Evolutionary conservation across 2,113 vertebrate genomes (phyloP).

Genomic region (Falco punctatus): DNA sequence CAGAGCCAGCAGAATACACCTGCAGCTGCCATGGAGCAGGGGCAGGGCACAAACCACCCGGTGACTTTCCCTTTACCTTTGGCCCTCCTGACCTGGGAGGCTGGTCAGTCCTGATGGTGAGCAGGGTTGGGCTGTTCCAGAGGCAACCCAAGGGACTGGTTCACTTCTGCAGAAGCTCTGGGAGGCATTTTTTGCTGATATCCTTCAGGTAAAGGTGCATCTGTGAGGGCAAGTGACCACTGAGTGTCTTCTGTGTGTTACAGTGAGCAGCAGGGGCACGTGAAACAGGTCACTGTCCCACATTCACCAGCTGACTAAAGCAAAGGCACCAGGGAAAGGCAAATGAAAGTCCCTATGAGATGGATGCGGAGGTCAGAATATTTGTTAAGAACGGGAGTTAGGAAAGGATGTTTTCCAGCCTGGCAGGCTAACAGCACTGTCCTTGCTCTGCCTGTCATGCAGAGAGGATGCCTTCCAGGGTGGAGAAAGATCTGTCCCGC

Average conservation of each 20-base stretch:
- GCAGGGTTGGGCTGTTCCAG: neutral
- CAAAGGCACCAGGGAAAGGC: neutral
- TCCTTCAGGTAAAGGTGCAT: neutral
- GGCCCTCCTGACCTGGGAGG: neutral
- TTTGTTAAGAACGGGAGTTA: neutral
- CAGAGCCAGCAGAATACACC: neutral
- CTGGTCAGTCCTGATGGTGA: neutral
- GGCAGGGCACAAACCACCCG: neutral
- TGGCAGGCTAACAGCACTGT: neutral
- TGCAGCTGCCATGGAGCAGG: neutral
- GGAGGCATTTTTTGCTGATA: neutral
- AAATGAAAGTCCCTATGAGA: neutral
- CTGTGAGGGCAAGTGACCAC: neutral
- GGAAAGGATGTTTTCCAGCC: neutral
- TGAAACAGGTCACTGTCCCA: neutral
- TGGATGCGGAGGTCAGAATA: neutral
- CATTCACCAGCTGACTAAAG: neutral
- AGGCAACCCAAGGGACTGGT: neutral
- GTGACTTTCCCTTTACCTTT: neutral
- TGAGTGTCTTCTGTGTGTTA: neutral
- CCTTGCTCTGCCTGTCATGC: neutral
- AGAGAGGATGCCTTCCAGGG: neutral
- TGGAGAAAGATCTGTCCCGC: neutral
- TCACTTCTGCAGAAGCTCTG: neutral
- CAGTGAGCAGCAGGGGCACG: neutral